Base-by-base conservation (phyloP, 2,888 invertebrate species). In the Dolomedes plantarius region DNA sequence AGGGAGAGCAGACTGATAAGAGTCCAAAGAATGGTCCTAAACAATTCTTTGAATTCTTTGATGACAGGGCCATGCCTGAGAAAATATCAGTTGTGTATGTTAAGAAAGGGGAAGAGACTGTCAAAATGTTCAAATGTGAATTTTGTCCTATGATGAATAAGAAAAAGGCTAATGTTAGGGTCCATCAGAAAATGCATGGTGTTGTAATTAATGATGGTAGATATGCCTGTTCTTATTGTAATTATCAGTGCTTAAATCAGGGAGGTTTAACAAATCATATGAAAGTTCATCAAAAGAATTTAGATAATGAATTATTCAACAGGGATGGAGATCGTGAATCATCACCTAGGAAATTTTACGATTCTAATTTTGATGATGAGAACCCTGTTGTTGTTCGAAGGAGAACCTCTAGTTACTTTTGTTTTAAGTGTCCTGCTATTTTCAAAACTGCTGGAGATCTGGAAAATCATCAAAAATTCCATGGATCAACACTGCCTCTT, bases 61-160 rank as follows among this genome's bases (percentile, higher is more conserved):
- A 41, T n/a, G 71, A 56, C 19, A 64, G 41, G 46, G 74, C 46
- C 79, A 79, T 71, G 79, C 69, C 83, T 73, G 71, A 83, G 77
- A 78, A 89, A 75, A 94, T 95, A 76, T 95, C 95, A 0, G 92
- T 94, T 75, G 95, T 95, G 3, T 95, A 95, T 95, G 95, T 95
- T 0, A 94, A 95, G 0, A 94, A 94, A 50, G 94, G 94, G 87
- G 94, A 94, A 16, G 94, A 94, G 77, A 94, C 95, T 86, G 94
- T 94, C 74, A 96, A 96, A 92, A 95, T 96, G 94, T 95, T 94
- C 91, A 95, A 96, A 90, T 97, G 97, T 90, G 93, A 95, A 36
- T 95, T 94, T 90, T 97, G 97, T 90, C 96, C 96, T 0, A 96
- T 96, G 91, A 95, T 96, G 16, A 96, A 96, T 90, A 93, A 94